A percentile compares a stretch with the other conserved stretches of the same genome.
These are phyloP conservation scores for Sturnira hondurensis DNA, from an alignment of 2,113 vertebrate species.

Conservation along the genomic window DNA sequence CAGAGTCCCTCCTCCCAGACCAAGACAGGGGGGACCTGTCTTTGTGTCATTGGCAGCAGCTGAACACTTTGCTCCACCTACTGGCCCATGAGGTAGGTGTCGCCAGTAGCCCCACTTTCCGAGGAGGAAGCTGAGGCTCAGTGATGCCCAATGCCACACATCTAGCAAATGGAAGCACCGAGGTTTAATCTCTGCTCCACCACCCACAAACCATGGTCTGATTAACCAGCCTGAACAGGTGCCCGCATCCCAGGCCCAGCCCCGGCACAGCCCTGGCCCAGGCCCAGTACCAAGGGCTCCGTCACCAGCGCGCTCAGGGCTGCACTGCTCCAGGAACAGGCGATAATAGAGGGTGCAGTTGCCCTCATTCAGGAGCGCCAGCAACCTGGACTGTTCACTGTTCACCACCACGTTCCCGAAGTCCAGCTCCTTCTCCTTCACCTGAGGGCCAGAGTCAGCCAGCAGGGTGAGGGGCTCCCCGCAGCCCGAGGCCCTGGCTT, in stretches of 20 bases:
- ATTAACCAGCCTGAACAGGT: neutral
- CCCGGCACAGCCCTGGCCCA: neutral
- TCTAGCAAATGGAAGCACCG: neutral
- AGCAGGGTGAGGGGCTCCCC: neutral
- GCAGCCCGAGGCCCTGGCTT: neutral
- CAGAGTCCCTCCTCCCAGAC: neutral
- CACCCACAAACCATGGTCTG: neutral
- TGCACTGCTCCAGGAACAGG: constrained; percentile 84
- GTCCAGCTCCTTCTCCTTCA: constrained; percentile 81
- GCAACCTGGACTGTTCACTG: constrained; percentile 74
- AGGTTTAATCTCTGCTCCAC: neutral
- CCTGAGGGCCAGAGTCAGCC: constrained; percentile 79
- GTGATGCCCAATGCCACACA: neutral
- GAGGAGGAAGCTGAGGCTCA: neutral
- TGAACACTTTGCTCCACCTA: neutral
- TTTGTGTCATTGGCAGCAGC: neutral
- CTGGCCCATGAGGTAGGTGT: neutral
- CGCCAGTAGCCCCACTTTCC: neutral
- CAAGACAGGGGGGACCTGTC: neutral
- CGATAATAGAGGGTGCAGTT: constrained; percentile 85
- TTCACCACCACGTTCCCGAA: constrained; percentile 87
- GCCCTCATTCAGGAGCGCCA: constrained; percentile 88
- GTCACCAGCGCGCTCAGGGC: constrained; percentile 21
- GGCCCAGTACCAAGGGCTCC: constrained; percentile 81
- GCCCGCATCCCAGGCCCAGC: too few species aligned